These are phyloP conservation scores for Axea sp. DNA, from an alignment of 2,888 invertebrate species.

Conservation along the genomic window DNA sequence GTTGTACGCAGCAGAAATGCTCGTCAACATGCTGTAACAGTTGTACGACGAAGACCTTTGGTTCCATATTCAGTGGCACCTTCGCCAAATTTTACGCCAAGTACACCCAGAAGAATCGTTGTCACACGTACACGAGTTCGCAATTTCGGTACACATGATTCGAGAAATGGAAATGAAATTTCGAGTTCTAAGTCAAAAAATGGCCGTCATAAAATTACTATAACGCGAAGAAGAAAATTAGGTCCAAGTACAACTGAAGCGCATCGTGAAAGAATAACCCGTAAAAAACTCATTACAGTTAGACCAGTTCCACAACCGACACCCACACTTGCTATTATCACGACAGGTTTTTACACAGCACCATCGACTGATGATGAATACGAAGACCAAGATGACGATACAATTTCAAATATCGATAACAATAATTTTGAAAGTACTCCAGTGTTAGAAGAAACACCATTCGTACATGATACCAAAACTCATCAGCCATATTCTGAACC, in stretches of 20 bases:
- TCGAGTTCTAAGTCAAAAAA: constrained; percentile 37
- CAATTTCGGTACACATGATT: constrained; percentile 58
- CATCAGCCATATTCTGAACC: constrained; percentile 14
- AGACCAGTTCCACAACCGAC: constrained; percentile 72
- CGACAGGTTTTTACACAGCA: constrained; percentile 75
- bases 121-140: constrained; percentile 74
- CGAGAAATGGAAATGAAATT: constrained; percentile 26
- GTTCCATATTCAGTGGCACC: constrained; percentile 63
- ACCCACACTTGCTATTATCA: constrained; percentile 75
- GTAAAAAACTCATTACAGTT: constrained; percentile 74
- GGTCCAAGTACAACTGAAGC: constrained; percentile 65
- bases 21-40: constrained; percentile 73
- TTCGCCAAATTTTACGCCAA: constrained; percentile 53
- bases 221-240: constrained; percentile 75
- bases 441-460: constrained; percentile 68
- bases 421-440: constrained; percentile 66
- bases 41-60: constrained; percentile 74
- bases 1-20: constrained; percentile 70
- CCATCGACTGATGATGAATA: constrained; percentile 67
- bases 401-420: constrained; percentile 29
- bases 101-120: constrained; percentile 71
- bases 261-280: constrained; percentile 69
- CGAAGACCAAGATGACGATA: constrained; percentile 46
- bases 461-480: constrained; percentile 67
- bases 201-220: constrained; percentile 73